Evolutionary conservation across 2,113 vertebrate genomes (phyloP), one percentile per base, ranked within the genome.

Genomic region (Tiliqua scincoides): DNA sequence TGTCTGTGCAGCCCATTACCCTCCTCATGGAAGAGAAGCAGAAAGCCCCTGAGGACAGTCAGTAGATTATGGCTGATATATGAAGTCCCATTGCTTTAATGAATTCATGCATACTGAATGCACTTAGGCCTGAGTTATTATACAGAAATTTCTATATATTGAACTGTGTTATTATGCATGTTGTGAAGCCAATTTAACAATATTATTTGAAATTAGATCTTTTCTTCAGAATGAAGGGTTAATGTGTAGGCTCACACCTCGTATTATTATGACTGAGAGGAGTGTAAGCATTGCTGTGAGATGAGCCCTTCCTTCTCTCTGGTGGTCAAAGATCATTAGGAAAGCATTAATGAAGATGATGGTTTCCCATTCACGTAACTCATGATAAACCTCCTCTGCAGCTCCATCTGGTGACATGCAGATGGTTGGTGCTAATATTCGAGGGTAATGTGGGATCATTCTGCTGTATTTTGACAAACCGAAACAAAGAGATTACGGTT

Each of bases 401-500:
- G 57, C 48, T 70, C 35, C 30, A 57, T 79, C 76, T 3, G 6
- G n/a, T 62, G n/a, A 63, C 21, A 40, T 40, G 9, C 25, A 70
- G 59, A 78, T 43, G 15, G 32, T 59, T 30, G 32, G 48, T 17
- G 11, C 35, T 71, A 70, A 85, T 59, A 43, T 75, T 20, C 65
- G 32, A 57, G 48, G 3, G 32, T 61, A 57, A 70, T 70, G 73
- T 57, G 75, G 20, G 32, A 78, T 85, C 8, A 68, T 43, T 70
- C 63, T 20, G 9, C 59, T 85, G 32, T 77, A 20, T 78, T 77
- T 37, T 85, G 62, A 78, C 74, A 85, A 78, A 85, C 40, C n/a
- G 43, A 68, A 78, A 77, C 73, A 85, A 78, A 78, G 48, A 85
- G 32, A 59, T 37, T 5, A 68, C 59, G 5, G 35, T 30, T 83